phyloP scores from a whole-genome alignment of 2,888 invertebrate genomes.

The Argynnis bischoffii region DNA sequence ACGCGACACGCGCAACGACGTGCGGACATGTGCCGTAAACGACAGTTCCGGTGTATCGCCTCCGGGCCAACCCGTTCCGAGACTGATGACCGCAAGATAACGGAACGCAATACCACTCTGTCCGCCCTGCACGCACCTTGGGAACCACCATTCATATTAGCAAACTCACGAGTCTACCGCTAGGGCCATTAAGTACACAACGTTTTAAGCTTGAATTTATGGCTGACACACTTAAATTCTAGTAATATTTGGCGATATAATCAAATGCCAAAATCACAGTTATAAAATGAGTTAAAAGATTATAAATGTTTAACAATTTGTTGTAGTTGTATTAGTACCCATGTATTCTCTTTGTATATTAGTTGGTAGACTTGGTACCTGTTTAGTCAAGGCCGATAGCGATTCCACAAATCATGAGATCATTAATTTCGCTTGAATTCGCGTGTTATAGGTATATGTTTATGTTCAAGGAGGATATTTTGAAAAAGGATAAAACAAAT shows the following conservation, averaged over 20 bases:
- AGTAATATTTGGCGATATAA: neutral
- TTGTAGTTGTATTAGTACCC: constrained; percentile 22
- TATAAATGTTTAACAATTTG: too few relatives aligned
- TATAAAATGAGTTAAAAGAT: too few relatives aligned
- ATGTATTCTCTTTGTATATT: constrained; percentile 24
- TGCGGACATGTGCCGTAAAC: constrained; percentile 59
- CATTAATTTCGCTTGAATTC: constrained; percentile 40
- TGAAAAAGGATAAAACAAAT: constrained; percentile 64
- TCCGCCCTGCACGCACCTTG: constrained; percentile 51
- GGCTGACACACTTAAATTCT: neutral
- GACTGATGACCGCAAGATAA: constrained; percentile 78
- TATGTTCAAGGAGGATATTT: constrained; percentile 48
- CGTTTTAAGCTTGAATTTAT: neutral
- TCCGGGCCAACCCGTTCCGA: constrained; percentile 65
- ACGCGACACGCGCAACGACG: constrained; percentile 47
- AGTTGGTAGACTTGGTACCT: constrained; percentile 29
- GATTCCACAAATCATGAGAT: constrained; percentile 41
- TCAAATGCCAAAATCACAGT: too few relatives aligned
- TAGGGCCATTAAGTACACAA: constrained; percentile 55
- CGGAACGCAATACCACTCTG: constrained; percentile 62
- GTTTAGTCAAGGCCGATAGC: constrained; percentile 33
- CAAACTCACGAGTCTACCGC: constrained; percentile 44
- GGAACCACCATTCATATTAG: constrained; percentile 46
- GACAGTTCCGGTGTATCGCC: constrained; percentile 73
- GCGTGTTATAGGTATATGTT: constrained; percentile 37